Evolutionary conservation across 2,888 invertebrate genomes (phyloP).

Genomic region (Oconnorella tubifera): DNA sequence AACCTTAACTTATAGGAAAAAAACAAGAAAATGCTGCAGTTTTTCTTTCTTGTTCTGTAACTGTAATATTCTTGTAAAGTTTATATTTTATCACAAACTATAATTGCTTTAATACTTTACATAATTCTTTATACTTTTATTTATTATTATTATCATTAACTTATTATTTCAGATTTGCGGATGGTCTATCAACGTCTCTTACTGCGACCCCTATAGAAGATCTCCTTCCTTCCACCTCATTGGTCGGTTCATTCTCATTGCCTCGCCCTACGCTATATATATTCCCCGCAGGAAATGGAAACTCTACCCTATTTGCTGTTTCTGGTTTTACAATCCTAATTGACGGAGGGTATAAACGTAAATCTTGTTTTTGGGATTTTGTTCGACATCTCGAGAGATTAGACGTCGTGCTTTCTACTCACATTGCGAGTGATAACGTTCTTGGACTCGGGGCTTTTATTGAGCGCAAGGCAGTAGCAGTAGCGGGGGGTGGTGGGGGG

Average conservation of each 20-base stretch:
- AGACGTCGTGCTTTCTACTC: background rate
- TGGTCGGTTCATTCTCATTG: background rate
- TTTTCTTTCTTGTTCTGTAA: no score
- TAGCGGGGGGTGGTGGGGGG: background rate
- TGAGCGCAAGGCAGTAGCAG: background rate
- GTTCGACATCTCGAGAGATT: background rate
- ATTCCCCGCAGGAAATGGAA: background rate
- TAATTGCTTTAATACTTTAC: no score
- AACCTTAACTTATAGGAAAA: no score
- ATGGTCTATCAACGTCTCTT: background rate
- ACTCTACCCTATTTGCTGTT: background rate
- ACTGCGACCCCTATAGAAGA: background rate
- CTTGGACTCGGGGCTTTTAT: background rate
- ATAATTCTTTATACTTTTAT: no score
- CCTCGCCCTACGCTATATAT: background rate
- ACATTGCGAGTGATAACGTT: background rate
- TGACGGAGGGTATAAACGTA: background rate
- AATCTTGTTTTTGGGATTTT: background rate
- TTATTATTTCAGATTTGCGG: background rate
- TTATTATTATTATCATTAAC: background rate
- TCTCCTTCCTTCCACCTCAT: background rate
- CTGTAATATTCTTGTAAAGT: no score
- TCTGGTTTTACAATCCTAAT: background rate
- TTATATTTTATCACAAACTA: no score
- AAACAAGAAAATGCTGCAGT: no score